Percentiles rank a stretch among this genome's conserved stretches.
These are phyloP conservation scores for Scomber scombrus DNA, from an alignment of 2,113 vertebrate species.

Conservation along the genomic window DNA sequence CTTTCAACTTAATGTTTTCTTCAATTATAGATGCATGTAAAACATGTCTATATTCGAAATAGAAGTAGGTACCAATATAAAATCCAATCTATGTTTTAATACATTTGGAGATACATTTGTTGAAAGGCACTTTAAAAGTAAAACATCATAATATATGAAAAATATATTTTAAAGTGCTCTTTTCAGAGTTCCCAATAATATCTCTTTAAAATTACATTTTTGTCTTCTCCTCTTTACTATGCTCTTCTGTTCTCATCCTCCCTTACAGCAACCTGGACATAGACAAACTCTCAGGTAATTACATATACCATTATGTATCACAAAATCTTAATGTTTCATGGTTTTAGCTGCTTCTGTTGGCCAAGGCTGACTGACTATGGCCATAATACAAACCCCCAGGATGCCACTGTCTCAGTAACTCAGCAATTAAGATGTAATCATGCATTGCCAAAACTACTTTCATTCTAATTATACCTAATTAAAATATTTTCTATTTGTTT, in stretches of 20 bases:
- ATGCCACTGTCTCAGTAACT: neutral
- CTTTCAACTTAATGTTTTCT: no score
- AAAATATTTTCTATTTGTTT: no score
- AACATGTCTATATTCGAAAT: no score
- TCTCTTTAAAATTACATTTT: constrained; percentile 7
- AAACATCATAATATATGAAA: neutral
- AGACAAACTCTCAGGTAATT: constrained; percentile 79
- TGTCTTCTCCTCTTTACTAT: constrained; percentile 5
- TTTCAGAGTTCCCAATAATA: neutral
- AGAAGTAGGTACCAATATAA: neutral
- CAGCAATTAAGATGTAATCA: neutral
- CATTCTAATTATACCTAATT: neutral
- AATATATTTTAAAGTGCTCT: neutral
- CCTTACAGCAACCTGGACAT: constrained; percentile 78
- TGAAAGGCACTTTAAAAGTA: neutral
- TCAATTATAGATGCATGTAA: no score
- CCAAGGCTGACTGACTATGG: neutral
- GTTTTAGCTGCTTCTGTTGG: neutral
- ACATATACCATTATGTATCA: neutral
- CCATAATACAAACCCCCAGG: neutral
- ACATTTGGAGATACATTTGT: no score
- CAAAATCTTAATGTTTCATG: neutral
- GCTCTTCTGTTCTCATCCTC: neutral
- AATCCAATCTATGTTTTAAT: neutral
- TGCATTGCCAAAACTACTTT: neutral